Evolutionary conservation across 1,140 invertebrate species (phyloP), one percentile per base, ranked within the genome.

Genomic region (Ylistrum balloti): DNA sequence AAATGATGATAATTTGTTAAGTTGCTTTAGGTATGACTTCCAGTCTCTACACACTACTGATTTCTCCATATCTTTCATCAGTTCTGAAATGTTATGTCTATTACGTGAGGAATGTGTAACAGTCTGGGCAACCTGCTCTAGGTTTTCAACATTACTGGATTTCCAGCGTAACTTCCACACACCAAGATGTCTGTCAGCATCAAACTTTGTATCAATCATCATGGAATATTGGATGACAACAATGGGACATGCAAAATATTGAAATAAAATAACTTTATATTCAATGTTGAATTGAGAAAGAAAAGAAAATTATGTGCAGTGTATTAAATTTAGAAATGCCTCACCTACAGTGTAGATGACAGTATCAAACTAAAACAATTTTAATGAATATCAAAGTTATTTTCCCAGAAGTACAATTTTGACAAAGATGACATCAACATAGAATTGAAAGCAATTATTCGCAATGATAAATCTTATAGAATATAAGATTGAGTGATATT

Each of bases 191-290:
- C 93, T 94, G 48, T 94, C 92, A 0, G 93, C 92, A 22, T 93
- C 90, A 92, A 95, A 94, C 48, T 94, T 94, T 17, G 94, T 94
- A 45, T 94, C 93, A 33, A 92, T 89, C 89, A 94, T 90, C 45
- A 94, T 93, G 33, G 93, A 93, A 32, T 92, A 86, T 17, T 87
- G 32, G 9, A 92, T 88, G 17, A 17, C 5, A 88, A 28, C 86
- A 85, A 93, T 92, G 11, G 91, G 89, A 20, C 90, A 85, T 85
- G 33, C n/a, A 88, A 33, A 13, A n/a, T n/a, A n/a, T n/a, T n/a
- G n/a, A n/a, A n/a, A n/a, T n/a, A n/a, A n/a, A n/a, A n/a, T n/a
- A n/a, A n/a, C n/a, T n/a, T n/a, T n/a, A n/a, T n/a, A n/a, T n/a
- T n/a, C n/a, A n/a, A n/a, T n/a, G n/a, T n/a, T n/a, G n/a, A n/a